These are phyloP conservation scores for Rhinichthys klamathensis DNA, from an alignment of 2,113 vertebrate genomes.

Conservation along the genomic window DNA sequence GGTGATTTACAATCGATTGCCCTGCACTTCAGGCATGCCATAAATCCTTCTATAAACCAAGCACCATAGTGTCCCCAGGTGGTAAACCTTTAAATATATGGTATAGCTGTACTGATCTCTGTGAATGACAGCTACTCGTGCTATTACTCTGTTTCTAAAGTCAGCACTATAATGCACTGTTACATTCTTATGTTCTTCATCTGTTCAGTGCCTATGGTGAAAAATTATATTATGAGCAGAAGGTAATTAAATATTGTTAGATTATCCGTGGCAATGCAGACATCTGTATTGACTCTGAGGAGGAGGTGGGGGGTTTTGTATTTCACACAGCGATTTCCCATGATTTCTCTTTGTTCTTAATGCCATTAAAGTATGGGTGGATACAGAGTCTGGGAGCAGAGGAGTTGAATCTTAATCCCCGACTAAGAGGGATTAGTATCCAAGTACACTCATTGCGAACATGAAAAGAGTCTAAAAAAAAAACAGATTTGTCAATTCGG, in stretches of 20 bases:
- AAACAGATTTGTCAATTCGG: neutral
- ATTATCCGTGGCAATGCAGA: neutral
- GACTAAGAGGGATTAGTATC: constrained; percentile 13
- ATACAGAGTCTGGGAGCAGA: neutral
- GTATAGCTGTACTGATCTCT: neutral
- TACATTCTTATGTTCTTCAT: too few species aligned
- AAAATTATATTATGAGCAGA: neutral
- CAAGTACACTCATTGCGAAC: neutral
- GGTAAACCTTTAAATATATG: constrained; percentile 22
- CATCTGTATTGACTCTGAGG: neutral
- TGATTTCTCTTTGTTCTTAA: constrained; percentile 14
- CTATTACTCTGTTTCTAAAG: too few species aligned
- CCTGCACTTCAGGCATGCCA: neutral
- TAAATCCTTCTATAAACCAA: neutral
- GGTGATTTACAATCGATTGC: constrained; percentile 10
- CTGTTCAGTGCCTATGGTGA: neutral
- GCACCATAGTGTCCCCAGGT: constrained; percentile 46
- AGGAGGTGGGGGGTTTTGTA: neutral
- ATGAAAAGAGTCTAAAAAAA: neutral
- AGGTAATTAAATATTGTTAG: neutral
- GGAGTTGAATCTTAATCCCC: constrained; percentile 10
- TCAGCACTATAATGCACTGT: too few species aligned
- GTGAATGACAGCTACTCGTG: neutral
- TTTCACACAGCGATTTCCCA: neutral
- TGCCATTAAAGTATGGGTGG: neutral